Base-by-base conservation (phyloP, 2,888 invertebrate genomes). In the Apoderus coryli region DNA sequence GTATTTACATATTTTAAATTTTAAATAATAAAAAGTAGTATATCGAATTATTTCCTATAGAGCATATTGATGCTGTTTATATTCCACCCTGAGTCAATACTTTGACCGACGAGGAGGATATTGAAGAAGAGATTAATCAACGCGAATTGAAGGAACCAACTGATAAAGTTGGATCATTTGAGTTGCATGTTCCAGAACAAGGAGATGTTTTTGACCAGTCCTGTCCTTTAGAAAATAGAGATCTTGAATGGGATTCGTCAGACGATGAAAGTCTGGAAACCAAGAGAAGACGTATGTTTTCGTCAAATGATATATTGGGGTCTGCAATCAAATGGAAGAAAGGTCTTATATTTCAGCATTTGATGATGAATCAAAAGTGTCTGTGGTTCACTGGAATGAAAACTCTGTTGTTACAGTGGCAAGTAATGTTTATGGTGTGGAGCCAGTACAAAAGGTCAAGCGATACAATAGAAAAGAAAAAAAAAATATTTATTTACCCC, bases 51-150 rank as follows among this genome's bases (percentile, higher is more conserved):
- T n/a, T n/a, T n/a, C n/a, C n/a, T n/a, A n/a, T n/a, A 29, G 32
- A 32, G 12, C 10, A 12, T 14, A 38, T 39, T 31, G 36, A 36
- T 31, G 47, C 42, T 16, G 77, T 65, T 12, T 33, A 35, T 35
- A 32, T 37, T 31, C 39, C 29, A 25, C 38, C 36, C 10, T 31
- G 35, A 9, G 40, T 37, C 23, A 39, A 39, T 34, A 31, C 29
- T 13, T 29, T 40, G 26, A 41, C 39, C 14, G 39, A 41, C 30
- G 41, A 40, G 30, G 38, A 39, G 27, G 30, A 34, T 37, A 34
- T 37, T n/a, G 29, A 28, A 15, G 34, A 36, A 23, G 33, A 38
- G 10, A 25, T 10, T 16, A 28, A 31, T 35, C 14, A 27, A 14
- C 33, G 10, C 25, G 31, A 37, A 31, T 15, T 28, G 10, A 29